phyloP scores from a whole-genome alignment of 2,888 invertebrate species.

The Gymnocheta viridis region DNA sequence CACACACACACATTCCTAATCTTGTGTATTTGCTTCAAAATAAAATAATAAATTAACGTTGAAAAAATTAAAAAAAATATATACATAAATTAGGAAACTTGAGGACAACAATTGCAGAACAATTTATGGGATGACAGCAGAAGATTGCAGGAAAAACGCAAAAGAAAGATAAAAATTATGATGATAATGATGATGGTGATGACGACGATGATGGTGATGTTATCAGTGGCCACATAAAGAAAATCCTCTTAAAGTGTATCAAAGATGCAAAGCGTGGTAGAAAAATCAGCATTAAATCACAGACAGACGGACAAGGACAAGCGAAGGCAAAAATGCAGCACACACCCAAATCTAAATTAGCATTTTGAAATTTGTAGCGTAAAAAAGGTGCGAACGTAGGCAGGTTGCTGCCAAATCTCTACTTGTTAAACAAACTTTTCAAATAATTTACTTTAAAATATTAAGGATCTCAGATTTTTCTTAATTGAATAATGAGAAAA shows the following conservation, averaged over 20 bases:
- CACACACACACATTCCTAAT: neutral
- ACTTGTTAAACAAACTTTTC: neutral
- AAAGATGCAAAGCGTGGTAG: conserved; percentile 22
- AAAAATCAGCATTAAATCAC: conserved; percentile 50
- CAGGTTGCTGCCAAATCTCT: conserved; percentile 34
- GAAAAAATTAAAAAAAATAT: conserved; percentile 3
- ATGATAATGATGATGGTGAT: conserved; percentile 33
- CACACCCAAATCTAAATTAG: conserved; percentile 60
- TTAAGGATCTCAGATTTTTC: neutral
- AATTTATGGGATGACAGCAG: conserved; percentile 27
- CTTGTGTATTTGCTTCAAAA: neutral
- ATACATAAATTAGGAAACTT: conserved; percentile 56
- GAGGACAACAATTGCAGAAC: conserved; percentile 35
- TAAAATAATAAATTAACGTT: conserved; percentile 39
- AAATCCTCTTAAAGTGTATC: conserved; percentile 63
- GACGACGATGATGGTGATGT: conserved; percentile 28
- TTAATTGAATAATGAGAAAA: conserved; percentile 15
- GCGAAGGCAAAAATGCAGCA: neutral
- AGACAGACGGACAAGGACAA: neutral
- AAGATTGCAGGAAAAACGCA: conserved; percentile 20
- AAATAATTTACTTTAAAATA: conserved; percentile 23
- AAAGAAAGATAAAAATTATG: conserved; percentile 47
- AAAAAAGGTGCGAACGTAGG: conserved; percentile 66
- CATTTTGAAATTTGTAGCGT: conserved; percentile 41
- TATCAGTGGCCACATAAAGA: conserved; percentile 55